These are phyloP conservation scores for Gadopsis marmoratus DNA, from an alignment of 2,797 vertebrate species.

Conservation along the genomic window DNA sequence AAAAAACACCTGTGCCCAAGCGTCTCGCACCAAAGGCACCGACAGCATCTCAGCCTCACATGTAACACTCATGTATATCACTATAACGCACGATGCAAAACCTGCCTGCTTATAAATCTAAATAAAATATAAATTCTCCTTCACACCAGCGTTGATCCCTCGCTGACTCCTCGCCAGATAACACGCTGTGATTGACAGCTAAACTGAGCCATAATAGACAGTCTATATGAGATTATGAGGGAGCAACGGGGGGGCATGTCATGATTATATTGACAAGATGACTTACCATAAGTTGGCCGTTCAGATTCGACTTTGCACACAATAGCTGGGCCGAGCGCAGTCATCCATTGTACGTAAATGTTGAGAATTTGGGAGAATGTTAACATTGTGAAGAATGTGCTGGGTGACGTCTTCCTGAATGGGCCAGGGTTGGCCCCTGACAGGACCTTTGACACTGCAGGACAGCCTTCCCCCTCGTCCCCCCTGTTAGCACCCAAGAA, in stretches of 20 bases:
- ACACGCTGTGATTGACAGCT: slow-evolving; percentile 76
- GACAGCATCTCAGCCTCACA: slow-evolving; percentile 11
- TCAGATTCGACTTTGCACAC: slow-evolving; percentile 70
- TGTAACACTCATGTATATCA: neutral
- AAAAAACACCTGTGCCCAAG: neutral
- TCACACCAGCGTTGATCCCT: slow-evolving; percentile 33
- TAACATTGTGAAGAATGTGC: slow-evolving; percentile 86
- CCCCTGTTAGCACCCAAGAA: slow-evolving; percentile 52
- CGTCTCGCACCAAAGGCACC: neutral
- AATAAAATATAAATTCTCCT: neutral
- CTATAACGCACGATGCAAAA: slow-evolving; percentile 1
- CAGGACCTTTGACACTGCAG: slow-evolving; percentile 82
- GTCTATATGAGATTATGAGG: slow-evolving; percentile 77
- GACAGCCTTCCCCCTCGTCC: slow-evolving; percentile 65
- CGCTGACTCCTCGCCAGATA: slow-evolving; percentile 54
- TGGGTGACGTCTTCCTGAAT: slow-evolving; percentile 79
- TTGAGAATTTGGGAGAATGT: slow-evolving; percentile 84
- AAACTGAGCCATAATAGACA: slow-evolving; percentile 74
- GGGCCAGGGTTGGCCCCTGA: slow-evolving; percentile 68
- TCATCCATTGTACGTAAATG: slow-evolving; percentile 78
- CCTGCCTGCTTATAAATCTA: slow-evolving; percentile 7
- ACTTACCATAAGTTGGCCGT: slow-evolving; percentile 76
- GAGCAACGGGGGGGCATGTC: slow-evolving; percentile 75
- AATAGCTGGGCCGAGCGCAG: slow-evolving; percentile 62
- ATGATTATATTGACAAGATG: slow-evolving; percentile 77